Percentiles rank a stretch among this genome's conserved stretches.
These are phyloP conservation scores for Triops longicaudatus DNA, from an alignment of 1,140 invertebrate species.

Conservation along the genomic window DNA sequence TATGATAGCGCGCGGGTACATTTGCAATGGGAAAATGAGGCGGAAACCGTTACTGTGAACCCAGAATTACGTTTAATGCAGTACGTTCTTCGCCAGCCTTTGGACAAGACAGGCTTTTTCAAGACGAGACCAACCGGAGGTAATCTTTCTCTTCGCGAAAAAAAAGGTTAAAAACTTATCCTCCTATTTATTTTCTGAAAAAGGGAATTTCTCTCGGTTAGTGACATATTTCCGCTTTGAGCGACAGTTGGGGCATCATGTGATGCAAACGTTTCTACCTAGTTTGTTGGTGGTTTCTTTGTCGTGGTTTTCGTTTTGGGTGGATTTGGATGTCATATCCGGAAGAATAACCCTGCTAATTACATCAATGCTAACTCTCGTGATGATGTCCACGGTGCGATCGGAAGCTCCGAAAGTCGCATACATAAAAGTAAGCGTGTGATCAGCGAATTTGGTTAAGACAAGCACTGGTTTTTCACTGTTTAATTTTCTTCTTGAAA, in stretches of 20 bases:
- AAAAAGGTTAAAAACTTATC: no score
- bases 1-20: background rate
- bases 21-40: background rate
- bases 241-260: slow-evolving; percentile 1
- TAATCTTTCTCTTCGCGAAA: background rate
- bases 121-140: background rate
- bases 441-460: no score
- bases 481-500: no score
- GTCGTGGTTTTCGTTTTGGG: background rate
- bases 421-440: background rate
- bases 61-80: background rate
- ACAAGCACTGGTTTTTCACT: background rate
- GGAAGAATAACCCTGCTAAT: background rate
- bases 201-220: background rate
- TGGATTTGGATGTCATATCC: background rate
- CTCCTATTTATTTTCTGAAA: background rate
- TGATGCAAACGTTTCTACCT: background rate
- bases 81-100: background rate
- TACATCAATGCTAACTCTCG: background rate
- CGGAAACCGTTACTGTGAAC: background rate
- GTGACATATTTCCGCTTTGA: slow-evolving; percentile 4
- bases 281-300: background rate
- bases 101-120: background rate
- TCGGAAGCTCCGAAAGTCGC: background rate
- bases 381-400: background rate